Conservation (phyloP, 2,797 vertebrate species). For the Brachyrhaphis roseni region DNA sequence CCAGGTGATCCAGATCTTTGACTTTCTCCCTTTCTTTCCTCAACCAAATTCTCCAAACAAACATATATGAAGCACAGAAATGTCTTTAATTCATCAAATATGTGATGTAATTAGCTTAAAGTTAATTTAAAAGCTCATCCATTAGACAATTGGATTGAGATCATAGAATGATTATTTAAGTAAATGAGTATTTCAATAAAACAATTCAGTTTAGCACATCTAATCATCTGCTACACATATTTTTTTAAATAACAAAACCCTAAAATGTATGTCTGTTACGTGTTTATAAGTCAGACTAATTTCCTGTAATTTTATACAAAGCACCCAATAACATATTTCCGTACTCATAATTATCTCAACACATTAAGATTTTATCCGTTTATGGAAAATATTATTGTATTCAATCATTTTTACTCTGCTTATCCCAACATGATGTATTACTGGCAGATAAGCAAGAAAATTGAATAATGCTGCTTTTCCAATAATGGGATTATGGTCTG, state of each 20-base stretch:
- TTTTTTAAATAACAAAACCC: not conserved
- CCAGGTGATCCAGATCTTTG: not conserved
- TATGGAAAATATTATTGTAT: not conserved
- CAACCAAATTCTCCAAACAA: not conserved
- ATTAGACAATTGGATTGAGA: not conserved
- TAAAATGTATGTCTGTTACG: not conserved
- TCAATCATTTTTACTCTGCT: not conserved
- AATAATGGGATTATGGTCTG: not conserved
- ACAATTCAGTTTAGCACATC: not conserved
- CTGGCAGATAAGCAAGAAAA: not conserved
- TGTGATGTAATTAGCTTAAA: not conserved
- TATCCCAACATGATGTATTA: not conserved
- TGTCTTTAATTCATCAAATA: not conserved
- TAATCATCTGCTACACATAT: not conserved
- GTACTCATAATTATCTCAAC: not conserved
- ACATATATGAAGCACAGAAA: not conserved
- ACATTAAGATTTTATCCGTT: not conserved
- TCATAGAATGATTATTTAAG: not conserved
- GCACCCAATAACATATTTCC: not conserved
- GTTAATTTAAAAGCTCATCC: not conserved
- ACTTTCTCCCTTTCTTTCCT: not conserved
- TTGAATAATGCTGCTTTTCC: not conserved
- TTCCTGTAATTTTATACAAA: not conserved
- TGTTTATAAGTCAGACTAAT: not conserved
- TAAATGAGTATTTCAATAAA: not conserved